Evolutionary conservation across 2,797 vertebrate genomes (phyloP), one percentile per base, ranked within the genome.

Genomic region (Poeciliopsis gracilis): DNA sequence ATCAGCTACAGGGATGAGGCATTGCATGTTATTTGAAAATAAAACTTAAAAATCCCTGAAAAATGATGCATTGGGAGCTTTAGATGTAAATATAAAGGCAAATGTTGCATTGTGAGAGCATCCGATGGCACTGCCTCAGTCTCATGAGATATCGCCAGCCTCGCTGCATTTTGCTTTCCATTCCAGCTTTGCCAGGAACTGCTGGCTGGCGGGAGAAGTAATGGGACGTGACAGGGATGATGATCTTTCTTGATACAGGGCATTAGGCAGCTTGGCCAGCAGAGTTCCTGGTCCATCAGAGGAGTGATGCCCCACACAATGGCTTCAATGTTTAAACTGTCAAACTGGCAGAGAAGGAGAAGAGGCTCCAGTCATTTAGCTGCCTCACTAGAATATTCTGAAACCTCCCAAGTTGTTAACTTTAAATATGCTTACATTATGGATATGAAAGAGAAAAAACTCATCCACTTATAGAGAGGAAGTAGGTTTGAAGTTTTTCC

Each of bases 221-320:
- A 94, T 93, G 90, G 89, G 84, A 92, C 87, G 89, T 92, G 92
- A 92, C 91, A 84, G 83, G 90, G 90, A 92, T 90, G 91, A 92
- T 90, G 88, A 92, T 92, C 84, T 82, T 82, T 87, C 88, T 76
- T 82, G 90, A 92, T 89, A 80, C 84, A 90, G 90, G 89, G 91
- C 90, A 91, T 93, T 93, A 90, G 86, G 91, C 86, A 82, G 86
- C 79, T 82, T 41, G 57, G 84, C 85, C 88, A 73, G 83, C 51
- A 4, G 78, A 87, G 86, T 88, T 88, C 72, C 84, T 77, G 83
- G 82, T 85, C 87, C 88, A 85, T 91, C 88, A 89, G 77, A 86
- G 79, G 69, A 86, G 73, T 63, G 80, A 84, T 73, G 87, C 87
- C 80, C 69, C 82, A 84, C 85, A 93, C 90, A 92, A 90, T 77